phyloP scores from a whole-genome alignment of 2,888 invertebrate genomes.

The Heteropelma amictum region DNA sequence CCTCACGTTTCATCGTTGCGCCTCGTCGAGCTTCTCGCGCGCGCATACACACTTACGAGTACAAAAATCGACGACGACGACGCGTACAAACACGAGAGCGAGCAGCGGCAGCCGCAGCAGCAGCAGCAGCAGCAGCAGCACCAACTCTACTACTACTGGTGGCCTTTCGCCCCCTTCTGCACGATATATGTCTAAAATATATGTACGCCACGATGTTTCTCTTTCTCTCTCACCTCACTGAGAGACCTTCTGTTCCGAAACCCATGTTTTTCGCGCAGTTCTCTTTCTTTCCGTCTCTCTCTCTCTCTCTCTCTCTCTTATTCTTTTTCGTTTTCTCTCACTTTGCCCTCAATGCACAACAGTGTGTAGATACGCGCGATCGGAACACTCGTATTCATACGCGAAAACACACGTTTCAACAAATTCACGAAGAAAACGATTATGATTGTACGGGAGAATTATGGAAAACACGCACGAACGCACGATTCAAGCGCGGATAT shows the following conservation, averaged over 20 bases:
- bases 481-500: background rate
- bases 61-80: constrained; percentile 42
- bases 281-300: background rate
- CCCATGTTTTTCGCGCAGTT: constrained; percentile 13
- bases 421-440: background rate
- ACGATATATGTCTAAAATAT: constrained; percentile 7
- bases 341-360: background rate
- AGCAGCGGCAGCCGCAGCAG: no score
- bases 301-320: background rate
- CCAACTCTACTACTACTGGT: constrained; percentile 42
- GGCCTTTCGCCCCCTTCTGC: constrained; percentile 31
- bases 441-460: constrained; percentile 19
- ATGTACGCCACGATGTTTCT: background rate
- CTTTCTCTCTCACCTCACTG: background rate
- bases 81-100: constrained; percentile 27
- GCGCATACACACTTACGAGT: constrained; percentile 1
- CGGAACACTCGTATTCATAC: constrained; percentile 16
- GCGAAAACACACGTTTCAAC: constrained; percentile 2
- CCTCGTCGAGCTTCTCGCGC: constrained; percentile 47
- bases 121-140: constrained; percentile 31
- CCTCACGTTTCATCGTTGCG: constrained; percentile 57
- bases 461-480: background rate
- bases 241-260: constrained; percentile 35
- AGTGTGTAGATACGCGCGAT: constrained; percentile 37
- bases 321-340: background rate